Evolutionary conservation across 1,140 invertebrate genomes (phyloP).

Genomic region (Diachasma alloeum): DNA sequence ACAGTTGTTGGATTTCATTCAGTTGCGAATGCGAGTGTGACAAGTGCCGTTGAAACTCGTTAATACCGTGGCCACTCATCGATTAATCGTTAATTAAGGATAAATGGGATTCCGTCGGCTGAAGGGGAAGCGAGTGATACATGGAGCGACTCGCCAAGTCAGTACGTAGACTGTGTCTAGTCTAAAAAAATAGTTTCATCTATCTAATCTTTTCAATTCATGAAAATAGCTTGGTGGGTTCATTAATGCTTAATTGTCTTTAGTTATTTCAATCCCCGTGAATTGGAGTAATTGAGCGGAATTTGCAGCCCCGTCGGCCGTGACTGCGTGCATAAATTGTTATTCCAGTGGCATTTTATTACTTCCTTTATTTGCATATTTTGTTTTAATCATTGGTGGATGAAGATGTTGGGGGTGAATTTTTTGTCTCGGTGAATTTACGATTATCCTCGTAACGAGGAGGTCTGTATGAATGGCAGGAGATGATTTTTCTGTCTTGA

Average conservation of each 20-base stretch:
- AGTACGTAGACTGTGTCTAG: constrained; percentile 40
- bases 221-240: constrained; percentile 1
- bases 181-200: not conserved
- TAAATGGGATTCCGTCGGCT: constrained; percentile 40
- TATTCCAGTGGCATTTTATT: not conserved
- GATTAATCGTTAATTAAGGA: not conserved
- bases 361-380: not conserved
- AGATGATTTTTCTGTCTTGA: not conserved
- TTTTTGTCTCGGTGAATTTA: not conserved
- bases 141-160: constrained; percentile 46
- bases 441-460: too few relatives aligned
- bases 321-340: constrained; percentile 6
- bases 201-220: constrained; percentile 3
- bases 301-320: constrained; percentile 3
- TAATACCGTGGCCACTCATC: not conserved
- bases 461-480: too few relatives aligned
- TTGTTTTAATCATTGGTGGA: not conserved
- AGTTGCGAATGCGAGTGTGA: not conserved
- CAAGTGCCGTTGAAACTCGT: not conserved
- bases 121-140: constrained; percentile 31
- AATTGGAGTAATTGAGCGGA: constrained; percentile 17
- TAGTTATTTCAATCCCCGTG: constrained; percentile 1
- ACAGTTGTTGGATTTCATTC: not conserved
- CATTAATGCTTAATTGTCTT: constrained; percentile 10
- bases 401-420: not conserved